Evolutionary conservation across 2,888 invertebrate genomes (phyloP).

Genomic region (Drosophila histrio): DNA sequence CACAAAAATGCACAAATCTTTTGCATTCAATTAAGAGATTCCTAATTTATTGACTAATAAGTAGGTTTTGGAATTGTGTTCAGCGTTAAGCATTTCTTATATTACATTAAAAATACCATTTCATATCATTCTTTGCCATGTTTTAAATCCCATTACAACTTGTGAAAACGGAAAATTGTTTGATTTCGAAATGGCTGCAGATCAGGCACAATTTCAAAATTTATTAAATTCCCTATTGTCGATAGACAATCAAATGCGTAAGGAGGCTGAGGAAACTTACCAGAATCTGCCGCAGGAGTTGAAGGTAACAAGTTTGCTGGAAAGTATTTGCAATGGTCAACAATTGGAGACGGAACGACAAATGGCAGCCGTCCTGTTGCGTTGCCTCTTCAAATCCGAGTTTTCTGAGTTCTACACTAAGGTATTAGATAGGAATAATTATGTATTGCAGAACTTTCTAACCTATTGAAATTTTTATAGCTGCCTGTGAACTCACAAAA

Average conservation of each 20-base stretch:
- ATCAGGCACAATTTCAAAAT: background rate
- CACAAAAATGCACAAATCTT: conserved; percentile 36
- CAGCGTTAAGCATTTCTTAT: background rate
- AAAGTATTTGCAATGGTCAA: conserved; percentile 91
- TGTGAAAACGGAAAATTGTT: background rate
- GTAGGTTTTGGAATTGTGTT: conserved; percentile 1
- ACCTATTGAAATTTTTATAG: no score
- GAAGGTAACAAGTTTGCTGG: conserved; percentile 93
- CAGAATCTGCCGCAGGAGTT: conserved; percentile 88
- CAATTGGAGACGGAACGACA: conserved; percentile 93
- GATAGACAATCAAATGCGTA: background rate
- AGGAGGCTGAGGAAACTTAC: background rate
- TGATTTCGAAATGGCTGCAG: background rate
- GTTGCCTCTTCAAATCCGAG: conserved; percentile 94
- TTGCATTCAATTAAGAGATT: conserved; percentile 41
- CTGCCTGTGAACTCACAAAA: conserved; percentile 92
- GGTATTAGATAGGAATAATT: no score
- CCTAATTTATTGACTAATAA: conserved; percentile 21
- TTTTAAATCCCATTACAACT: no score
- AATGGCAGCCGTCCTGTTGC: conserved; percentile 96
- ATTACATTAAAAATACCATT: background rate
- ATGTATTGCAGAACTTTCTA: no score
- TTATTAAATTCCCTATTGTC: background rate
- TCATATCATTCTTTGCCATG: background rate
- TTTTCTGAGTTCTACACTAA: conserved; percentile 97